Conservation (phyloP, 35 echinoderm and acorn worm species). For the Eucidaris tribuloides region DNA sequence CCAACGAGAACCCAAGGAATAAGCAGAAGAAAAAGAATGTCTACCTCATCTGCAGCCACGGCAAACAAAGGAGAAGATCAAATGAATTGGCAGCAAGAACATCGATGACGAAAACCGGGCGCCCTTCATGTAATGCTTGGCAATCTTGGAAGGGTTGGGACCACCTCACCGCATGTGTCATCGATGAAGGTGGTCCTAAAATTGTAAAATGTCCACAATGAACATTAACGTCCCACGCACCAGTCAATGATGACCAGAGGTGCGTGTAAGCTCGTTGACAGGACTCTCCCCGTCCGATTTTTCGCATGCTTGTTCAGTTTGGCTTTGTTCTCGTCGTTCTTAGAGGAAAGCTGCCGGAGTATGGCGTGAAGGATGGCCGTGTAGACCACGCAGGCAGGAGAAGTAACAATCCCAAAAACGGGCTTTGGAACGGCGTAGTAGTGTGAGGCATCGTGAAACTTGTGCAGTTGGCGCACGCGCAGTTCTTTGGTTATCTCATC, state of each 20-base stretch:
- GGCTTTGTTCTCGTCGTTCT: conserved; percentile 23
- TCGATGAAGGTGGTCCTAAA: conserved; percentile 93
- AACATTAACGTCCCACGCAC: conserved; percentile 95
- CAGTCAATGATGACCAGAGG: conserved; percentile 88
- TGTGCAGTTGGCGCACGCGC: conserved; percentile 71
- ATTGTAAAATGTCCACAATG: conserved; percentile 94
- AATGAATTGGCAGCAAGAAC: conserved; percentile 86
- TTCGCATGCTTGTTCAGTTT: conserved; percentile 90
- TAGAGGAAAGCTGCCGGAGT: conserved; percentile 83
- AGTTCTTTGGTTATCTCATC: conserved; percentile 97
- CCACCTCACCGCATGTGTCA: conserved; percentile 82
- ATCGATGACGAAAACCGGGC: conserved; percentile 97
- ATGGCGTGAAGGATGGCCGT: conserved; percentile 97
- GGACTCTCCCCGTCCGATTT: conserved; percentile 51
- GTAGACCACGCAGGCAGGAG: conserved; percentile 85
- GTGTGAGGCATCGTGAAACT: conserved; percentile 93
- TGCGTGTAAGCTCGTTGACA: conserved; percentile 59
- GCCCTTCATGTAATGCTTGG: conserved; percentile 90
- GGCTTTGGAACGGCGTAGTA: conserved; percentile 95
- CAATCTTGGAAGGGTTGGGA: conserved; percentile 84
- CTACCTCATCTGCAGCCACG: conserved; percentile 79
- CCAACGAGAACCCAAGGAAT: too few relatives aligned
- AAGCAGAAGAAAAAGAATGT: too few relatives aligned
- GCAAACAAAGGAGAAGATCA: conserved; percentile 91
- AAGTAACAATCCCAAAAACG: conserved; percentile 96